A percentile compares a stretch with the other conserved stretches of the same genome.
Evolutionary conservation across 2,888 invertebrate genomes (phyloP).

Genomic region (Chrysina gloriosa): DNA sequence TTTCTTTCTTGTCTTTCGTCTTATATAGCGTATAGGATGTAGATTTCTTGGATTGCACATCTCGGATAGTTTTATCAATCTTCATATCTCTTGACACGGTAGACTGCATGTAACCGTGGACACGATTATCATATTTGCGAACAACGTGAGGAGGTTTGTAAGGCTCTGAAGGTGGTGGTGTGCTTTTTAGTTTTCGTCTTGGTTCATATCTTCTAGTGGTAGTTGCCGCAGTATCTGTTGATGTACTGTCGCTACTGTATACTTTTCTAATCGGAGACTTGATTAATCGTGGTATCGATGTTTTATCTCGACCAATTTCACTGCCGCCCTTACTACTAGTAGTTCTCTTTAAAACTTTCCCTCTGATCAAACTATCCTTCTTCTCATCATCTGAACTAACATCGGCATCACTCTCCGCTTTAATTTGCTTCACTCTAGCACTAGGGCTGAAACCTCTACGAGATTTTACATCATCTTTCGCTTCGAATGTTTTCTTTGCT

Average conservation of each 20-base stretch:
- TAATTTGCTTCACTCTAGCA: conserved; percentile 47
- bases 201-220: conserved; percentile 44
- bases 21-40: conserved; percentile 39
- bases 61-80: conserved; percentile 59
- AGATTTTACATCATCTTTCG: conserved; percentile 19
- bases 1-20: conserved; percentile 58
- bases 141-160: conserved; percentile 46
- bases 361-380: conserved; percentile 43
- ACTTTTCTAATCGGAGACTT: conserved; percentile 43
- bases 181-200: conserved; percentile 43
- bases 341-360: conserved; percentile 48
- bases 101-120: conserved; percentile 71
- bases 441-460: conserved; percentile 36
- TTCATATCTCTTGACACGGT: conserved; percentile 71
- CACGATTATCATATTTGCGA: conserved; percentile 55
- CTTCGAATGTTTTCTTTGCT: conserved; percentile 17
- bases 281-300: conserved; percentile 46
- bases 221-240: conserved; percentile 43
- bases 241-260: conserved; percentile 48
- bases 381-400: conserved; percentile 60
- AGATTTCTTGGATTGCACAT: conserved; percentile 42
- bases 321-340: conserved; percentile 16
- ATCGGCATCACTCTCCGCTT: conserved; percentile 58
- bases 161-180: conserved; percentile 40
- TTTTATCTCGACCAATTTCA: conserved; percentile 29